Percentiles rank a stretch among this genome's conserved stretches.
These are phyloP conservation scores for Lasioglossum oenotherae DNA, from an alignment of 2,888 invertebrate species.

Conservation along the genomic window DNA sequence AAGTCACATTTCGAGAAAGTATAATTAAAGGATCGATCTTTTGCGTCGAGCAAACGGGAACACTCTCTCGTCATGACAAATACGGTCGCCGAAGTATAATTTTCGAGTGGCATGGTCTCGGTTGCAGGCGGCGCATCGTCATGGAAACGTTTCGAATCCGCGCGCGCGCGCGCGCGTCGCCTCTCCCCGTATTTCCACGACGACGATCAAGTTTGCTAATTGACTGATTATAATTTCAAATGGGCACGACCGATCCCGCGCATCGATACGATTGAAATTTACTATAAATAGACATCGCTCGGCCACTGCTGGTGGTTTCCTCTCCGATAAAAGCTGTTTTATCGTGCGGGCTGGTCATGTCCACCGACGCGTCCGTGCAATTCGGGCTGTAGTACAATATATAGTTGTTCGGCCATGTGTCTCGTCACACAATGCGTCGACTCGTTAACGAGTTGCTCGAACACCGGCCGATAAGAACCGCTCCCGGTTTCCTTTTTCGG, in stretches of 20 bases:
- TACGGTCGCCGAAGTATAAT: neutral
- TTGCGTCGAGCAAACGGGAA: neutral
- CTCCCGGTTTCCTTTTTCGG: neutral
- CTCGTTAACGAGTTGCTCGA: neutral
- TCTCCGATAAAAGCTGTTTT: slow-evolving; percentile 6
- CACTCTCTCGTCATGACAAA: neutral
- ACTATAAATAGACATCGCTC: slow-evolving; percentile 28
- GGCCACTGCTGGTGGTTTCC: neutral
- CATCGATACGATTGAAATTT: neutral
- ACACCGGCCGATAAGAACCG: neutral
- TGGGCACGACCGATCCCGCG: neutral
- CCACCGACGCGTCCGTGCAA: neutral
- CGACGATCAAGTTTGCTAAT: slow-evolving; percentile 28
- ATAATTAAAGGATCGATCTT: neutral
- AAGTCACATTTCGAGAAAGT: neutral
- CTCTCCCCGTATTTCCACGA: neutral
- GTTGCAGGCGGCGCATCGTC: neutral
- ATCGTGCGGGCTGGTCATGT: neutral
- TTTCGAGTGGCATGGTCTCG: neutral
- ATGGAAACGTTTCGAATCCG: slow-evolving; percentile 14
- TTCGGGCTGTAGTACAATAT: neutral
- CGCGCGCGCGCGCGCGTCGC: neutral
- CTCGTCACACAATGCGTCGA: neutral
- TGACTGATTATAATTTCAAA: slow-evolving; percentile 47
- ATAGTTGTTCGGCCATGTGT: neutral